These are phyloP conservation scores for Sesamia inferens DNA, from an alignment of 2,888 invertebrate genomes.

Conservation along the genomic window DNA sequence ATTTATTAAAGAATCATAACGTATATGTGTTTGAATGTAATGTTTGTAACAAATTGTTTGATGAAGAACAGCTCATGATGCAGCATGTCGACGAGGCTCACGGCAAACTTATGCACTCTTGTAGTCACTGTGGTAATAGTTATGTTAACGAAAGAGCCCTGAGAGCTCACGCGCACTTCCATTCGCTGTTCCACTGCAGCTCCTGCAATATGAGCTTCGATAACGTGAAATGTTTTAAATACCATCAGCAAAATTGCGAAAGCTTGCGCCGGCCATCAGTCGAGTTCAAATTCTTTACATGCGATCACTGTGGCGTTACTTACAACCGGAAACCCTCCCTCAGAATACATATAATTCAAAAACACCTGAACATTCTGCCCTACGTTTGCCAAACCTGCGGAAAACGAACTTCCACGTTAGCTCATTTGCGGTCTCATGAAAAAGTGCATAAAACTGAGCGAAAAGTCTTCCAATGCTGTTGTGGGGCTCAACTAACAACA, in stretches of 20 bases:
- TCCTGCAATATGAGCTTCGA: slow-evolving; percentile 77
- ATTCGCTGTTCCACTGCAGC: slow-evolving; percentile 77
- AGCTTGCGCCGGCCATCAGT: slow-evolving; percentile 8
- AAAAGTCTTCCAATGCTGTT: slow-evolving; percentile 75
- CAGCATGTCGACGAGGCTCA: slow-evolving; percentile 70
- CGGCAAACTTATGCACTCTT: slow-evolving; percentile 61
- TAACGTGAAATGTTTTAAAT: slow-evolving; percentile 77
- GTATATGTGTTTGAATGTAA: slow-evolving; percentile 66
- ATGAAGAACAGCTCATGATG: slow-evolving; percentile 50
- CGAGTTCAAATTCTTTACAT: slow-evolving; percentile 67
- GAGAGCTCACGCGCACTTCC: slow-evolving; percentile 76
- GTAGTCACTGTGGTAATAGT: slow-evolving; percentile 75
- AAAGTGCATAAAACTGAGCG: slow-evolving; percentile 74
- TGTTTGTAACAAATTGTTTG: slow-evolving; percentile 74
- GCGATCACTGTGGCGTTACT: slow-evolving; percentile 78
- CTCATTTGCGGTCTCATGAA: slow-evolving; percentile 79
- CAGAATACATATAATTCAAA: slow-evolving; percentile 81
- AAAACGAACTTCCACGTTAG: slow-evolving; percentile 79
- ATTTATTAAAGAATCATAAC: slow-evolving; percentile 71
- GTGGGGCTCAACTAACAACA: slow-evolving; percentile 79
- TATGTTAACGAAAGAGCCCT: slow-evolving; percentile 76
- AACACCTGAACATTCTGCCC: slow-evolving; percentile 81
- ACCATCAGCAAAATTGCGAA: slow-evolving; percentile 76
- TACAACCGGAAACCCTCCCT: slow-evolving; percentile 82
- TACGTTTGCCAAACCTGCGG: slow-evolving; percentile 80